Base-by-base conservation (phyloP, 2,888 invertebrate genomes). In the Harmothoe impar region DNA sequence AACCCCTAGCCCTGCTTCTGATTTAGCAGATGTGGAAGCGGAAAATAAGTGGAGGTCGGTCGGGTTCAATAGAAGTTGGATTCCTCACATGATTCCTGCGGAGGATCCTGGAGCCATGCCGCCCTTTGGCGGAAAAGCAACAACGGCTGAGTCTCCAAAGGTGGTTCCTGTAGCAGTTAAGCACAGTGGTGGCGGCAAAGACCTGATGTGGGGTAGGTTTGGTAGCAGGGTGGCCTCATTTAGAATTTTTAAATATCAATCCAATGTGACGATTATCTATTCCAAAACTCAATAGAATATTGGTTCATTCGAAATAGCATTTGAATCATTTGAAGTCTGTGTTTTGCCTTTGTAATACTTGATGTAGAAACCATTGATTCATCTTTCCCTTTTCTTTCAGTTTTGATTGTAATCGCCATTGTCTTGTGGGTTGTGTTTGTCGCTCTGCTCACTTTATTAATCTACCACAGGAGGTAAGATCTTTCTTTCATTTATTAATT, bases 331-430 rank as follows among this genome's bases (percentile, higher is more conserved):
- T n/a, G n/a, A n/a, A n/a, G n/a, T n/a, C n/a, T n/a, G n/a, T n/a
- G n/a, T n/a, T n/a, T n/a, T n/a, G n/a, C n/a, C n/a, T n/a, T n/a
- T n/a, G n/a, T n/a, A n/a, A n/a, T n/a, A n/a, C n/a, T n/a, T n/a
- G n/a, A n/a, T n/a, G n/a, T n/a, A n/a, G n/a, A n/a, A n/a, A n/a
- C n/a, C n/a, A n/a, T n/a, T n/a, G n/a, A 43, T 43, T 43, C 43
- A 43, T 7, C 43, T 7, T 43, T 43, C 10, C 3, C 10, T 17
- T 43, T 43, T 29, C n/a, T 90, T 90, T 31, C 88, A 90, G 90
- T 90, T 33, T 51, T 90, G 35, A 68, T 90, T 23, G 90, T 89
- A 23, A 90, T 89, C 5, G 90, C 90, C 35, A 89, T 90, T n/a
- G 78, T 90, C 35, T 52, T 86, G 33, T 90, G 90, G 90, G 35